Evolutionary conservation across 2,797 vertebrate genomes (phyloP).

Genomic region (Myotis findleyi): DNA sequence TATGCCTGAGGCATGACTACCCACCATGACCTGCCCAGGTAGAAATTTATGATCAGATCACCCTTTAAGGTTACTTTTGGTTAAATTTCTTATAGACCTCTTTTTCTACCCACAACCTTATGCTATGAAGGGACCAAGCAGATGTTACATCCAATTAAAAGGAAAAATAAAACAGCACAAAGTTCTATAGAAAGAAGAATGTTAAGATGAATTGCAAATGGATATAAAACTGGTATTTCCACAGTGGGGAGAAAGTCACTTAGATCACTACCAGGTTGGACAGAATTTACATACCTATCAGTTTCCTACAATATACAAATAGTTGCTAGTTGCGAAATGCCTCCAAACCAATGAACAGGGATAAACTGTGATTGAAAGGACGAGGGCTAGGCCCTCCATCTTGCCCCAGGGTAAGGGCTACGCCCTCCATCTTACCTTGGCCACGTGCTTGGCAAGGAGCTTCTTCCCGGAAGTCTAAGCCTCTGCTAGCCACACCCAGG

Average conservation of each 20-base stretch:
- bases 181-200: not conserved
- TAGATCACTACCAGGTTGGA: not conserved
- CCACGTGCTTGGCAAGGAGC: too few relatives aligned
- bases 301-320: not conserved
- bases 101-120: not conserved
- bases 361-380: not conserved
- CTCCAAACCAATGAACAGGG: not conserved
- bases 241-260: not conserved
- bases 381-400: too few relatives aligned
- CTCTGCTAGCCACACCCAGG: too few relatives aligned
- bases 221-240: not conserved
- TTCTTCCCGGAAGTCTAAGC: too few relatives aligned
- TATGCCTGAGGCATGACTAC: not conserved
- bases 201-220: not conserved
- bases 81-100: not conserved
- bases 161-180: not conserved
- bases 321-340: not conserved
- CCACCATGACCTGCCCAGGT: not conserved
- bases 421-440: too few relatives aligned
- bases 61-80: not conserved
- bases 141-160: not conserved
- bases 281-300: not conserved
- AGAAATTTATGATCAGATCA: not conserved
- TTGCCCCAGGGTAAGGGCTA: too few relatives aligned
- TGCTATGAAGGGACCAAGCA: not conserved